phyloP scores from a whole-genome alignment of 2,797 vertebrate species.

The Phyllotis vaccarum region DNA sequence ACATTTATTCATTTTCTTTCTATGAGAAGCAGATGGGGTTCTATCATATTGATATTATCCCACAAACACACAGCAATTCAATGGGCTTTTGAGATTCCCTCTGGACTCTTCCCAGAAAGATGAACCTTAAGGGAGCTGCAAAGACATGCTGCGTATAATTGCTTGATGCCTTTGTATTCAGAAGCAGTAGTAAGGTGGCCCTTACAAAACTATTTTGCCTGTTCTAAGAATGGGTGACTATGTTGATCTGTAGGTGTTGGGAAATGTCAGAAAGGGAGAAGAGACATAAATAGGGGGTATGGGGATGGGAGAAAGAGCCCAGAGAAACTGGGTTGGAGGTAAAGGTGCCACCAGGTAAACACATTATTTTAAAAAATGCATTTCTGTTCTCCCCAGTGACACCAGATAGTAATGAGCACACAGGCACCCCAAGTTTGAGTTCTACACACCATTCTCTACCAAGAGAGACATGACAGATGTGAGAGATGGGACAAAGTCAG shows the following conservation, averaged over 20 bases:
- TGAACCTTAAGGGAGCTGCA: not conserved
- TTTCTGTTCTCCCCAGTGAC: not conserved
- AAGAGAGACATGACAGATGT: not conserved
- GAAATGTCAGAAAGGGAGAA: not conserved
- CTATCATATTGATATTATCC: not conserved
- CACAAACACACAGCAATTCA: not conserved
- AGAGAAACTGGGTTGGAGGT: fast-evolving
- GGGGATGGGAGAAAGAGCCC: too few relatives aligned
- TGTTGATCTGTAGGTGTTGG: fast-evolving
- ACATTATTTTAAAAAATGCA: not conserved
- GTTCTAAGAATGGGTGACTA: not conserved
- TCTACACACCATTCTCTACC: not conserved
- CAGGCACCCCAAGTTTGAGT: not conserved
- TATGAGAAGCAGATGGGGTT: not conserved
- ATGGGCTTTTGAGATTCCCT: not conserved
- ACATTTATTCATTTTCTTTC: not conserved
- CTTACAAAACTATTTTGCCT: not conserved
- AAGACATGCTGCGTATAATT: not conserved
- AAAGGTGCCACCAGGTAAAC: not conserved
- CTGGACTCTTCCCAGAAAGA: not conserved
- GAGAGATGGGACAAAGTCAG: not conserved
- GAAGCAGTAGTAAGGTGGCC: too few relatives aligned
- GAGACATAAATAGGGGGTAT: not conserved
- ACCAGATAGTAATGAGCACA: too few relatives aligned
- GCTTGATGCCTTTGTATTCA: not conserved